Base-by-base conservation (phyloP, 1,140 invertebrate species). In the Drosophila subobscura region DNA sequence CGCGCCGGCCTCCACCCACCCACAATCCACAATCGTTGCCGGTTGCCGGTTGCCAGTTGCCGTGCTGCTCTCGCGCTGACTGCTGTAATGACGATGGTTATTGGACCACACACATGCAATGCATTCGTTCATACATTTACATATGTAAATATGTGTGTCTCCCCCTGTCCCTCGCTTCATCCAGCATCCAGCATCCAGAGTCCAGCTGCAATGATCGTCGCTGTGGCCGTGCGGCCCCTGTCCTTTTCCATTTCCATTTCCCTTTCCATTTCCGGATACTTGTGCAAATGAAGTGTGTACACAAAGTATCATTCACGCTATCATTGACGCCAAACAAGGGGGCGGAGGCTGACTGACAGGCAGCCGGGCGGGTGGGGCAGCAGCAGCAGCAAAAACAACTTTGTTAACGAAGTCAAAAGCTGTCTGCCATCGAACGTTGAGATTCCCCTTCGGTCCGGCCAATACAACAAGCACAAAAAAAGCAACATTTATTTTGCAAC, bases 281-380 rank as follows among this genome's bases (percentile, higher is more conserved):
- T 68, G 63, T 68, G 63, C 65, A 68, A 68, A 68, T 68, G 65
- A 68, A 68, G 60, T 77, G 78, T 68, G 61, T 68, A 52, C 40
- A 64, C 63, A 81, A 60, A 78, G 79, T 81, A 81, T 83, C 78
- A 83, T 81, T 83, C 68, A 58, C 79, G 79, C 78, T 83, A 83
- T 81, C 78, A 83, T 81, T 81, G 78, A 74, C 79, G 73, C 63
- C 74, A 70, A 68, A 74, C 68, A 67, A 73, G 67, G 40, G 63
- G 64, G 20, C 5, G 23, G n/a, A 7, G 6, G 23, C 2, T 4
- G n/a, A n/a, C n/a, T n/a, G 44, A 16, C 5, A 46, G 16, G 41
- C 8, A 42, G 14, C 23, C 55, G 29, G 14, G 42, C 22, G 57
- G 49, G 56, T 20, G 52, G 20, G 14, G 33, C 54, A 23, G 50